Conservation (phyloP, 2,113 vertebrate species). For the Catharus bicknelli region DNA sequence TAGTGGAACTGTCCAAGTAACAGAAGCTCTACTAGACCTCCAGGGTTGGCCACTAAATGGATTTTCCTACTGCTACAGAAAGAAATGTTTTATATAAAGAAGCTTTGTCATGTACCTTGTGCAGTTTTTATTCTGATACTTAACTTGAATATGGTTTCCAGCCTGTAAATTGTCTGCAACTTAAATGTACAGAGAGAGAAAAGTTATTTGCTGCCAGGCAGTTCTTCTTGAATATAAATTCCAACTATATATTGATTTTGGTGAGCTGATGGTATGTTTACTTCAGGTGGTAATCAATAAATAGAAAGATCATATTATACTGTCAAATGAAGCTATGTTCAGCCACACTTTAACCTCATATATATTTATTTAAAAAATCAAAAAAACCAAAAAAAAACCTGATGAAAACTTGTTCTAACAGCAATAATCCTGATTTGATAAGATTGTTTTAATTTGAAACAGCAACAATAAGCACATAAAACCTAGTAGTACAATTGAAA, state of each 20-base stretch:
- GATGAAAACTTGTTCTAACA: background rate
- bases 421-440: background rate
- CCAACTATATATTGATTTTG: background rate
- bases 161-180: background rate
- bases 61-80: background rate
- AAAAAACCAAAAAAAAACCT: background rate
- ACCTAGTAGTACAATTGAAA: background rate
- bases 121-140: background rate
- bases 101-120: background rate
- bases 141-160: background rate
- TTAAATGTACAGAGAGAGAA: background rate
- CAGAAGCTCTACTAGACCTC: background rate
- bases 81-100: background rate
- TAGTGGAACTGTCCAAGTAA: background rate
- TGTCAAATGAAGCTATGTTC: background rate
- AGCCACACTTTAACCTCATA: background rate
- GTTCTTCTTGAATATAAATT: background rate
- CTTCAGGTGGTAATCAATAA: background rate
- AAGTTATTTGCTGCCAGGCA: background rate
- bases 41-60: background rate
- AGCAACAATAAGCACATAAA: background rate
- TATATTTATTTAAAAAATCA: background rate
- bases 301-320: background rate
- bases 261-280: background rate
- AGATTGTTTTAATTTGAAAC: constrained; percentile 19